Evolutionary conservation across 1,140 invertebrate genomes (phyloP).

Genomic region (Drosophila pachea): DNA sequence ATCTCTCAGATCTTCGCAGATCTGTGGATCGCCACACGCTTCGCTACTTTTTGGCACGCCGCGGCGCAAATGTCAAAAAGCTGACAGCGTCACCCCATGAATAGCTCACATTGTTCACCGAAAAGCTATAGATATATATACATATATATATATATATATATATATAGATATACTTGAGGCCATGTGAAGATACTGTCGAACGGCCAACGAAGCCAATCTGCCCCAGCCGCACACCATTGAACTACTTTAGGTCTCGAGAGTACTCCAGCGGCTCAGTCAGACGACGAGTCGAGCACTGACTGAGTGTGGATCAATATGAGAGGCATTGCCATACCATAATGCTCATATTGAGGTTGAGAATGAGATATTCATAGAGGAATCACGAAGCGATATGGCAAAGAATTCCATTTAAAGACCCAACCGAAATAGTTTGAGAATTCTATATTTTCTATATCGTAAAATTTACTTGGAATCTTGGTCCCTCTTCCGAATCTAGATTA

Average conservation of each 20-base stretch:
- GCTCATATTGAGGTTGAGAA: too few relatives aligned
- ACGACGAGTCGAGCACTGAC: too few relatives aligned
- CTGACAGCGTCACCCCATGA: constrained; percentile 61
- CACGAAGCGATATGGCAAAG: too few relatives aligned
- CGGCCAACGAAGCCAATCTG: constrained; percentile 2
- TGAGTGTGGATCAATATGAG: too few relatives aligned
- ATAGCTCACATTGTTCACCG: constrained; percentile 61
- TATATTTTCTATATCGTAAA: too few relatives aligned
- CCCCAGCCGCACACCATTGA: constrained; percentile 4
- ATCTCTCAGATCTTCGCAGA: constrained; percentile 28
- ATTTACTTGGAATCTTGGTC: too few relatives aligned
- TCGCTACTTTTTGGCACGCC: constrained; percentile 73
- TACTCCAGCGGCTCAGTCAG: too few relatives aligned
- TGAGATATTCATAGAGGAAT: too few relatives aligned
- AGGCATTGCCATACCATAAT: too few relatives aligned
- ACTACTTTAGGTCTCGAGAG: constrained; percentile 6
- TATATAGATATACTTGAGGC: constrained; percentile 32
- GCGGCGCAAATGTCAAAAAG: constrained; percentile 63
- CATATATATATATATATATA: background rate
- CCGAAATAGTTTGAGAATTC: too few relatives aligned
- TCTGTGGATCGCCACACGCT: constrained; percentile 59
- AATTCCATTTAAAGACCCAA: too few relatives aligned
- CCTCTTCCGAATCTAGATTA: too few relatives aligned
- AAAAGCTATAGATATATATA: background rate
- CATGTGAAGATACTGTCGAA: constrained; percentile 26